These are phyloP conservation scores for Cichlasoma orientale DNA, from an alignment of 2,797 vertebrate genomes.

Conservation along the genomic window DNA sequence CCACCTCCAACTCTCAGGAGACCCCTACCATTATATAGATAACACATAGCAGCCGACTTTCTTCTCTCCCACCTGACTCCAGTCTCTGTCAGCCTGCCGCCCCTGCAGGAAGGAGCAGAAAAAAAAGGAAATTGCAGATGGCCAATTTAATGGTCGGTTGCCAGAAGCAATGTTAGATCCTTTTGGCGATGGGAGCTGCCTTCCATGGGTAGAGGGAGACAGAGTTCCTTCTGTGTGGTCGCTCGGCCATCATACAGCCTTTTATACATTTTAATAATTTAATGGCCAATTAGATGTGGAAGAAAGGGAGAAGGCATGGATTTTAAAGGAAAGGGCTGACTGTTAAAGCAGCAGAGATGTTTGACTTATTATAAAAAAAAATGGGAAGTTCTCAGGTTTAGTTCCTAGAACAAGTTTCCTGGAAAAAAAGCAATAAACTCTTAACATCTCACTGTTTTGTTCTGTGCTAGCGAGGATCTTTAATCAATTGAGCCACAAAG, in stretches of 20 bases:
- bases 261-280: slow-evolving; percentile 61
- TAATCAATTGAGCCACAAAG: background rate
- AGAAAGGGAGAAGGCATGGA: slow-evolving; percentile 21
- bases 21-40: slow-evolving; percentile 53
- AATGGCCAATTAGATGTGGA: slow-evolving; percentile 60
- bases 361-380: slow-evolving; percentile 7
- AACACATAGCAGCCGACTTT: slow-evolving; percentile 40
- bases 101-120: slow-evolving; percentile 19
- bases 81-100: slow-evolving; percentile 21
- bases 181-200: slow-evolving; percentile 34
- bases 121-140: slow-evolving; percentile 56
- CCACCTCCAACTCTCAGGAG: slow-evolving; percentile 31
- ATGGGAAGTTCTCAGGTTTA: background rate
- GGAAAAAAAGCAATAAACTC: background rate
- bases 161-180: slow-evolving; percentile 56
- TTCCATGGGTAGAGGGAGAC: slow-evolving; percentile 18
- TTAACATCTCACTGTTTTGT: background rate
- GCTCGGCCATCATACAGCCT: slow-evolving; percentile 40
- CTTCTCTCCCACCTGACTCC: slow-evolving; percentile 28
- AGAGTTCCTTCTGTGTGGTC: slow-evolving; percentile 32
- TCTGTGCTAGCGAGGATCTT: background rate
- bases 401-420: background rate
- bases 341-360: slow-evolving; percentile 3
- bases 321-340: slow-evolving; percentile 19
- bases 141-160: slow-evolving; percentile 68